Evolutionary conservation across 2,113 vertebrate genomes (phyloP), one percentile per base, ranked within the genome.

Genomic region (Aythya baeri): DNA sequence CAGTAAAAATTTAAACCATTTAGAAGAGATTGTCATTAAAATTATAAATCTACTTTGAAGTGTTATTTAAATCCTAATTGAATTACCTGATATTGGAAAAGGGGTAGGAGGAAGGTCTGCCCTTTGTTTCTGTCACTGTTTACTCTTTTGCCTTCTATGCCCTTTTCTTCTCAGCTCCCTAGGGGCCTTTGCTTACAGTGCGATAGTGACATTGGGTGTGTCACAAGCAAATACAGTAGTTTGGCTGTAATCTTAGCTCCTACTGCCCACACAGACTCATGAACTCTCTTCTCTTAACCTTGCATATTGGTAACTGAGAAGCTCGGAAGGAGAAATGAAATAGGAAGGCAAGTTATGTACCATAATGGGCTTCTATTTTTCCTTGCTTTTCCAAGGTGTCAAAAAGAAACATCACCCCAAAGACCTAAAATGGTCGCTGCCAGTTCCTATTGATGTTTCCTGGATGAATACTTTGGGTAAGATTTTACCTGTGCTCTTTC

Each of bases 41-140:
- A 86, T 74, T 75, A 9, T 31, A 58, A 90, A 57, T 78, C 18
- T 3, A 15, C 58, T 92, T 67, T 50, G 50, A 86, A 84, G 50
- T 62, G 61, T 46, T 91, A 52, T 71, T 52, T 36, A 52, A 71
- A 49, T 71, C 49, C 68, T 36, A 71, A 38, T 54, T 72, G 68
- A 72, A 38, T 72, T 52, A 52, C 27, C 49, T 34, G 26, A 27
- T 72, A 54, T 29, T 72, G 22, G 38, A 87, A 92, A 78, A 77
- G 41, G 17, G 9, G 1, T 11, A 67, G 50, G 71, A 55, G 17
- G 27, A 92, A 76, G 29, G 34, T 82, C 29, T 88, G 78, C 79
- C 68, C 72, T 96, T 92, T 94, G 76, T 81, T 93, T 86, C 70
- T 94, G 83, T 86, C 83, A 11, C 44, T 72, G 32, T 80, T 82